Evolutionary conservation across 2,797 vertebrate genomes (phyloP), one percentile per base, ranked within the genome.

Genomic region (Dendrocincla fuliginosa): DNA sequence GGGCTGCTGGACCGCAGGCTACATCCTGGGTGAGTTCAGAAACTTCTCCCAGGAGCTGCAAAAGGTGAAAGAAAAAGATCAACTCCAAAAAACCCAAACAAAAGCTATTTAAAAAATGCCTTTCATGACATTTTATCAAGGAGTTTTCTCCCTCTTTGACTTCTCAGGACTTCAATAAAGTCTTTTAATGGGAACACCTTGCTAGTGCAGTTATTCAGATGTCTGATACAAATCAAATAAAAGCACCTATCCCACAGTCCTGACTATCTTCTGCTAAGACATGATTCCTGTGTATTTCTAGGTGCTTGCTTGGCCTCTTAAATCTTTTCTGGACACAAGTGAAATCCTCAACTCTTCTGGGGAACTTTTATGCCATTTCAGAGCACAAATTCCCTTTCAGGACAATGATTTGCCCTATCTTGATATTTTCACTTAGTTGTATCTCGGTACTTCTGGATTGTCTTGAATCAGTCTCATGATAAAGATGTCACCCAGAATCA

Each of bases 1-100:
- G 91, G 98, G 98, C 10, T 91, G 95, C 94, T 98, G 98, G 98
- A 42, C 97, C 0, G 97, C 97, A 8, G 96, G 96, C 91, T 98
- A 98, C 75, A 98, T 98, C 88, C 93, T 98, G 80, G 97, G 98
- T 98, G 97, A 98, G 98, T 89, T 60, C 15, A 39, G 53, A 22
- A 49, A 32, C 59, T 81, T 52, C 73, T 60, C 22, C 49, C n/a
- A 42, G 28, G 15, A 65, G 27, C 53, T 59, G 39, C 13, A 70
- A 35, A 61, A 59, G 42, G 37, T 32, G 22, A 76, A 77, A 39
- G 47, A 17, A 24, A 30, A 64, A 42, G 7, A n/a, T 23, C 30
- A 28, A 30, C 8, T 39, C 39, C 10, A 55, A 78, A 32, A 91
- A 14, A 8, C 4, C 22, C 39, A 1, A 35, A 37, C 5, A 56